These are phyloP conservation scores for Hyphantria cunea DNA, from an alignment of 1,140 invertebrate genomes.

Conservation along the genomic window DNA sequence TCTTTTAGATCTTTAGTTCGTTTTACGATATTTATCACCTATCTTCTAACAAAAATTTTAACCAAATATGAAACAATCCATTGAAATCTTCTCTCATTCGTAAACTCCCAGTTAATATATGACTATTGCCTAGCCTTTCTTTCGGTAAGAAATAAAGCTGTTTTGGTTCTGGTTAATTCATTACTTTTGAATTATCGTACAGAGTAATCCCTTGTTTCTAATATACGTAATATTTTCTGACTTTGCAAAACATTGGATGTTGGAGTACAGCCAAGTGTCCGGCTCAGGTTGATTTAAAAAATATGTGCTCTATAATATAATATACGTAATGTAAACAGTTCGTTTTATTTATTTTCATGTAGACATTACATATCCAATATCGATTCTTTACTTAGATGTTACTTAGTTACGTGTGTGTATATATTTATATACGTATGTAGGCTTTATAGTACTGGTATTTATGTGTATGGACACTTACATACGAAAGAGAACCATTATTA, in stretches of 20 bases:
- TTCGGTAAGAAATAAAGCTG: too few relatives aligned
- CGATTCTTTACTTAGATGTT: background rate
- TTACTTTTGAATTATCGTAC: slow-evolving; percentile 6
- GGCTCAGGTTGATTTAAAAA: slow-evolving; percentile 26
- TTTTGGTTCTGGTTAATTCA: too few relatives aligned
- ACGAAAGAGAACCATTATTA: too few relatives aligned
- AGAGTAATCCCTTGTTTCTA: slow-evolving; percentile 13
- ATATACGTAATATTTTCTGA: slow-evolving; percentile 22
- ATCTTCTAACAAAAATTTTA: too few relatives aligned
- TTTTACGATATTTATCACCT: too few relatives aligned
- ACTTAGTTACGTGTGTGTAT: background rate
- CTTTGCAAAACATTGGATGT: slow-evolving; percentile 28
- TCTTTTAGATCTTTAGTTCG: too few relatives aligned
- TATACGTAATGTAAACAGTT: slow-evolving; percentile 25
- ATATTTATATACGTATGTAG: background rate
- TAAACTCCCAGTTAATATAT: too few relatives aligned
- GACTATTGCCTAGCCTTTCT: too few relatives aligned
- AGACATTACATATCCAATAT: slow-evolving; percentile 10
- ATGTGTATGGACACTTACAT: too few relatives aligned
- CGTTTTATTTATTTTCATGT: slow-evolving; percentile 19
- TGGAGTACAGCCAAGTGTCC: slow-evolving; percentile 27
- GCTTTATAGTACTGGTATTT: too few relatives aligned
- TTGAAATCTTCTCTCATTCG: too few relatives aligned
- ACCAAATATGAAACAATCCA: too few relatives aligned
- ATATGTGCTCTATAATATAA: slow-evolving; percentile 30